Evolutionary conservation across 2,888 invertebrate genomes (phyloP).

Genomic region (Sminthurinus aureus): DNA sequence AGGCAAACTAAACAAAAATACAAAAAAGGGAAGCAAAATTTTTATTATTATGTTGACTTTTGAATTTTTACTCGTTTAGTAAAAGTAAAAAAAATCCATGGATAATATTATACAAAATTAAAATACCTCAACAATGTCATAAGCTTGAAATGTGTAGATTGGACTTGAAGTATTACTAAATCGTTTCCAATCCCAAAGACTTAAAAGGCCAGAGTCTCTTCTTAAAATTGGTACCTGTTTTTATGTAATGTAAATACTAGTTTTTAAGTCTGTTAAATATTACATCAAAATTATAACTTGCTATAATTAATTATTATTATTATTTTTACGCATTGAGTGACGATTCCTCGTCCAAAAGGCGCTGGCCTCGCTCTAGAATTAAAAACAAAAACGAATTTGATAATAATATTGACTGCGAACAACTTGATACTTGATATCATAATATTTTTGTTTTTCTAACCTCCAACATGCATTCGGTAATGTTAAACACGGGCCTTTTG

Average conservation of each 20-base stretch:
- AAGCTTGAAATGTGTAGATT: constrained; percentile 71
- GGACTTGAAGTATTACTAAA: constrained; percentile 49
- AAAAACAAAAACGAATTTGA: not conserved
- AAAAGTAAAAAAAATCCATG: too few relatives aligned
- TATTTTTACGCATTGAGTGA: constrained; percentile 17
- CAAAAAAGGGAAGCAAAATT: too few relatives aligned
- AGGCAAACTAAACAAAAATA: not conserved
- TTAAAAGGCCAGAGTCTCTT: constrained; percentile 79
- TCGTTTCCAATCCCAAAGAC: constrained; percentile 71
- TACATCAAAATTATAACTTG: too few relatives aligned
- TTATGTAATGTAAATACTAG: not conserved
- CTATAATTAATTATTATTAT: too few relatives aligned
- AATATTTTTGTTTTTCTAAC: constrained; percentile 61
- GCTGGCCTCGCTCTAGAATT: constrained; percentile 79
- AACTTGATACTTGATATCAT: not conserved
- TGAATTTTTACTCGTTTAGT: too few relatives aligned
- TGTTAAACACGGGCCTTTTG: constrained; percentile 80
- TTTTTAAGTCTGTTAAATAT: not conserved
- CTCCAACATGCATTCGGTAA: constrained; percentile 88
- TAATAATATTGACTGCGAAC: not conserved
- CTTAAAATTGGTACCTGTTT: constrained; percentile 61
- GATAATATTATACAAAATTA: too few relatives aligned
- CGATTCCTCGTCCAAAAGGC: constrained; percentile 27
- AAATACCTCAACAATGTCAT: constrained; percentile 94
- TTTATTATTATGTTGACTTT: too few relatives aligned